These are phyloP conservation scores for Danaus chrysippus DNA, from an alignment of 2,888 invertebrate species.

Conservation along the genomic window DNA sequence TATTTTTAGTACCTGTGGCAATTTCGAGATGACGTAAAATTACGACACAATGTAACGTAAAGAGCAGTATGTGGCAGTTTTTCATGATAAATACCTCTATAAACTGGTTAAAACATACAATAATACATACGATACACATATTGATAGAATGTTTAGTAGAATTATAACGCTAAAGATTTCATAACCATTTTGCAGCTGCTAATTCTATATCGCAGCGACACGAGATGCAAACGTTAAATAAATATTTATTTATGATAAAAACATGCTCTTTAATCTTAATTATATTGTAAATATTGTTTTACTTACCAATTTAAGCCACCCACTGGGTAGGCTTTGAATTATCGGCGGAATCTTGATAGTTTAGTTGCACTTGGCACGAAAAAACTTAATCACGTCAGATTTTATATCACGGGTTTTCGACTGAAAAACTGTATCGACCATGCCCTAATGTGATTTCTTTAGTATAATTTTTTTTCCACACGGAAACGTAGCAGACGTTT, in stretches of 20 bases:
- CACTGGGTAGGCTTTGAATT: slow-evolving; percentile 88
- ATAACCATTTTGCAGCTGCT: slow-evolving; percentile 18
- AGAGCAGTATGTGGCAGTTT: slow-evolving; percentile 21
- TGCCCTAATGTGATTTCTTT: slow-evolving; percentile 67
- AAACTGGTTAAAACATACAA: too few relatives aligned
- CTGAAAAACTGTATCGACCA: slow-evolving; percentile 71
- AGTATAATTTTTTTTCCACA: slow-evolving; percentile 47
- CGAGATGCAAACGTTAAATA: slow-evolving; percentile 8
- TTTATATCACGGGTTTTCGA: slow-evolving; percentile 66
- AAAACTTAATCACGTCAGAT: slow-evolving; percentile 72
- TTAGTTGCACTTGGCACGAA: slow-evolving; percentile 80
- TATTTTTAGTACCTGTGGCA: not conserved
- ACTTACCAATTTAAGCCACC: slow-evolving; percentile 87
- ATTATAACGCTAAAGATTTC: slow-evolving; percentile 17
- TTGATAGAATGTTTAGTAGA: too few relatives aligned
- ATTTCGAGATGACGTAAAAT: slow-evolving; percentile 43
- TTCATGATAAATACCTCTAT: too few relatives aligned
- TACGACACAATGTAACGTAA: slow-evolving; percentile 37
- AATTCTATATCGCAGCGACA: slow-evolving; percentile 11
- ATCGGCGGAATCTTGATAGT: slow-evolving; percentile 90
- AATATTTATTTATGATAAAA: slow-evolving; percentile 16
- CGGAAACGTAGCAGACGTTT: slow-evolving; percentile 62
- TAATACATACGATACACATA: too few relatives aligned
- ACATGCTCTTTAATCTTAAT: slow-evolving; percentile 11
- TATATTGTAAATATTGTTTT: slow-evolving; percentile 20